Conservation (phyloP, 2,113 vertebrate species). For the Verasper variegatus region DNA sequence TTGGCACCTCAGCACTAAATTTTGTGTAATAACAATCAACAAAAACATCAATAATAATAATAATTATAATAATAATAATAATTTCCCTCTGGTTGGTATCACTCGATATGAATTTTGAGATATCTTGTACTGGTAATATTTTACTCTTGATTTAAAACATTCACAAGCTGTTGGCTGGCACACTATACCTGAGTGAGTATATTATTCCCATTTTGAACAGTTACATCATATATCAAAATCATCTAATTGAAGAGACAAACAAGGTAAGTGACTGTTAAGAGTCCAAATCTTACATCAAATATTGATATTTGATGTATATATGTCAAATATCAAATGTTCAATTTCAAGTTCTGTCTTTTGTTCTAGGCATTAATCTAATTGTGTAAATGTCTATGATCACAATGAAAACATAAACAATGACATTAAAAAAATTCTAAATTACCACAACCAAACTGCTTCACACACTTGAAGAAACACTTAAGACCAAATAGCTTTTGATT, state of each 20-base stretch:
- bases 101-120: slow-evolving; percentile 83
- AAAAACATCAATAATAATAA: slow-evolving; percentile 67
- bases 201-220: slow-evolving; percentile 94
- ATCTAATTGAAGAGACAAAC: slow-evolving; percentile 86
- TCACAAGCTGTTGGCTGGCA: slow-evolving; percentile 99
- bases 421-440: slow-evolving; percentile 67
- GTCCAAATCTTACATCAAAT: slow-evolving; percentile 88
- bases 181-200: slow-evolving; percentile 99
- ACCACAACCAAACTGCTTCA: slow-evolving; percentile 93
- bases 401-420: slow-evolving; percentile 84
- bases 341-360: slow-evolving; percentile 96
- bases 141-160: slow-evolving; percentile 97
- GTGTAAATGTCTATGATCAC: slow-evolving; percentile 82
- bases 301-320: neutral
- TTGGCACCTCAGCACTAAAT: slow-evolving; percentile 93
- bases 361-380: slow-evolving; percentile 91
- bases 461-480: slow-evolving; percentile 96
- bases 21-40: slow-evolving; percentile 74
- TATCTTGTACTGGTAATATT: slow-evolving; percentile 81
- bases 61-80: slow-evolving; percentile 70
- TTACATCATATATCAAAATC: slow-evolving; percentile 92
- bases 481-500: slow-evolving; percentile 98
- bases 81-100: slow-evolving; percentile 82
- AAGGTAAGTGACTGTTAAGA: slow-evolving; percentile 90
- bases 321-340: slow-evolving; percentile 74